Conservation (phyloP, 2,888 invertebrate genomes). For the Calliphora vomitoria region DNA sequence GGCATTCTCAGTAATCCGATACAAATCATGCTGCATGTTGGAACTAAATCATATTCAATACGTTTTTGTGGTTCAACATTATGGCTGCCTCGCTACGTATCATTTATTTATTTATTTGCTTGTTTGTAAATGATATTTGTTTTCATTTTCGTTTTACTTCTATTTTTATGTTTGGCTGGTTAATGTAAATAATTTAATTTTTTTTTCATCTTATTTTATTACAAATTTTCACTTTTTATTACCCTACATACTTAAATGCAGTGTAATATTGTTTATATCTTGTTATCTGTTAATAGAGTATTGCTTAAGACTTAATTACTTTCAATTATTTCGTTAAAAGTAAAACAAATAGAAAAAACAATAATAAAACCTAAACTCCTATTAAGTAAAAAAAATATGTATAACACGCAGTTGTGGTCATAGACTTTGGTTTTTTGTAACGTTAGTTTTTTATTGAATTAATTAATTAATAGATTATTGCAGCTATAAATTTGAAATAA, state of each 20-base stretch:
- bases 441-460: slow-evolving; percentile 13
- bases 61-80: slow-evolving; percentile 49
- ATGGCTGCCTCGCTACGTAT: slow-evolving; percentile 39
- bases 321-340: slow-evolving; percentile 47
- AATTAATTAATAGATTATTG: not conserved
- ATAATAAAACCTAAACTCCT: not conserved
- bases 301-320: slow-evolving; percentile 64
- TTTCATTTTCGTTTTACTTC: slow-evolving; percentile 27
- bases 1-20: not conserved
- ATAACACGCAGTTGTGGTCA: slow-evolving; percentile 41
- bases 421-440: not conserved
- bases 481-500: not conserved
- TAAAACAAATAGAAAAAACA: not conserved
- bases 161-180: slow-evolving; percentile 46
- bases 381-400: slow-evolving; percentile 43
- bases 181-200: slow-evolving; percentile 29
- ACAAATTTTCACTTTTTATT: slow-evolving; percentile 68
- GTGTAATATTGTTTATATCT: slow-evolving; percentile 5
- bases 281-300: slow-evolving; percentile 23
- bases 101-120: not conserved
- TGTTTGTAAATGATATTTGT: slow-evolving; percentile 52
- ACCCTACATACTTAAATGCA: slow-evolving; percentile 11
- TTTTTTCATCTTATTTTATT: slow-evolving; percentile 2
- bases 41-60: slow-evolving; percentile 23
- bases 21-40: slow-evolving; percentile 6